Base-by-base conservation (phyloP, 2,797 vertebrate genomes). In the Coccyzus lansbergi region DNA sequence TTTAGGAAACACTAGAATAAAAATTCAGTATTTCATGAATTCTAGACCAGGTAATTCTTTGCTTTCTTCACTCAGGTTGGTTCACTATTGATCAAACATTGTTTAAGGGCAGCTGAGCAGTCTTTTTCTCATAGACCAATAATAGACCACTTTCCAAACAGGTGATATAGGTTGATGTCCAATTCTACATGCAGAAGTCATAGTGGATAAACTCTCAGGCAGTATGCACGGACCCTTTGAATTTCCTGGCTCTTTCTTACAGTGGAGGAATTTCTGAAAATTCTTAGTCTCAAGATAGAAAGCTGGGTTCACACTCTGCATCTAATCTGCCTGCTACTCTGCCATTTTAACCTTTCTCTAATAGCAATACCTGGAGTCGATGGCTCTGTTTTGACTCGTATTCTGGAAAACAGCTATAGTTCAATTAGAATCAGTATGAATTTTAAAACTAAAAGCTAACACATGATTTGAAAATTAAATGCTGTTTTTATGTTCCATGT, bases 81-180 rank as follows among this genome's bases (percentile, higher is more conserved):
- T 34, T 62, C 1, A 0, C 74, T 33, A 44, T 34, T 5, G 28
- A 55, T 7, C 44, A 56, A 44, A n/a, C 1, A 4, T 3, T 5
- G 9, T 46, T 58, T 67, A 12, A 14, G 34, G 71, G 56, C n/a
- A n/a, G n/a, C 2, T n/a, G 34, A 78, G 29, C 24, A 48, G 42
- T 31, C 13, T 2, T 44, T 48, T 70, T 33, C 44, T 48, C 34
- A 4, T 0, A 40, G 38, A 4, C 25, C 26, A 20, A 0, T 4
- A 28, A 7, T 40, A 62, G n/a, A 16, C 1, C 2, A 12, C 44
- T 36, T 34, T 67, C 65, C 53, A 81, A 26, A 8, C 0, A 15
- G 28, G 18, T 0, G 0, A 2, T 5, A 36, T 1, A 52, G 78
- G 40, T 18, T 12, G 25, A 20, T 31, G 9, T 3, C 58, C 56